A percentile compares a stretch with the other conserved stretches of the same genome.
These are phyloP conservation scores for Alcis repandata DNA, from an alignment of 2,888 invertebrate genomes.

Conservation along the genomic window DNA sequence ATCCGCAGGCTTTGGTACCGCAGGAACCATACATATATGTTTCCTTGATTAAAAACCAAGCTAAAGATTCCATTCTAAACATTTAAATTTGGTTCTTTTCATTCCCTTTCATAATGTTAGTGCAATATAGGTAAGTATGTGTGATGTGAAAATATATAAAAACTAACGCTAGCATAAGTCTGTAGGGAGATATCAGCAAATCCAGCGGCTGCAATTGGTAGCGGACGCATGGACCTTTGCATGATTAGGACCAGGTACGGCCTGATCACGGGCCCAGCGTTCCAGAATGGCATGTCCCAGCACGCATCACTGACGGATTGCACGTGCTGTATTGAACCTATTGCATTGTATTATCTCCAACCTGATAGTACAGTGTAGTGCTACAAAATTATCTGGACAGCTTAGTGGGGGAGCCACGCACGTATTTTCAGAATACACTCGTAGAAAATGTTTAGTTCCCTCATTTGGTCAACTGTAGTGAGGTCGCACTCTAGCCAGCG, in stretches of 20 bases:
- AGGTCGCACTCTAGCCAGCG: constrained; percentile 1
- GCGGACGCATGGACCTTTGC: constrained; percentile 65
- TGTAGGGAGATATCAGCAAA: constrained; percentile 70
- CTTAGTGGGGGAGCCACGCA: background rate
- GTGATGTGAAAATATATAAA: too few relatives aligned
- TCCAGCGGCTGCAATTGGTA: constrained; percentile 66
- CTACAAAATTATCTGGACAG: background rate
- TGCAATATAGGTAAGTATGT: too few relatives aligned
- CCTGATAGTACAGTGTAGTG: constrained; percentile 42
- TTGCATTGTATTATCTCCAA: constrained; percentile 55
- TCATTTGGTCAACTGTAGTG: too few relatives aligned
- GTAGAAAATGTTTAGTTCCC: too few relatives aligned
- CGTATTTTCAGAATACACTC: background rate
- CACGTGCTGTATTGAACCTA: too few relatives aligned
- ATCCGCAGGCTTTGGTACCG: too few relatives aligned
- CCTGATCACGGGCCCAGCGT: constrained; percentile 61
- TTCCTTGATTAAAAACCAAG: too few relatives aligned
- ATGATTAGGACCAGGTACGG: constrained; percentile 73
- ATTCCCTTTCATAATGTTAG: too few relatives aligned
- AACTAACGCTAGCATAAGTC: constrained; percentile 68
- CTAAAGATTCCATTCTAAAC: too few relatives aligned
- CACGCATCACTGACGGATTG: constrained; percentile 66
- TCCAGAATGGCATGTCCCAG: constrained; percentile 70
- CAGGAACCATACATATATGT: too few relatives aligned
- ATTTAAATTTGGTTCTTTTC: too few relatives aligned